A percentile compares a stretch with the other conserved stretches of the same genome.
phyloP scores from a whole-genome alignment of 1,140 invertebrate species.

The Zaprionus ghesquierei region DNA sequence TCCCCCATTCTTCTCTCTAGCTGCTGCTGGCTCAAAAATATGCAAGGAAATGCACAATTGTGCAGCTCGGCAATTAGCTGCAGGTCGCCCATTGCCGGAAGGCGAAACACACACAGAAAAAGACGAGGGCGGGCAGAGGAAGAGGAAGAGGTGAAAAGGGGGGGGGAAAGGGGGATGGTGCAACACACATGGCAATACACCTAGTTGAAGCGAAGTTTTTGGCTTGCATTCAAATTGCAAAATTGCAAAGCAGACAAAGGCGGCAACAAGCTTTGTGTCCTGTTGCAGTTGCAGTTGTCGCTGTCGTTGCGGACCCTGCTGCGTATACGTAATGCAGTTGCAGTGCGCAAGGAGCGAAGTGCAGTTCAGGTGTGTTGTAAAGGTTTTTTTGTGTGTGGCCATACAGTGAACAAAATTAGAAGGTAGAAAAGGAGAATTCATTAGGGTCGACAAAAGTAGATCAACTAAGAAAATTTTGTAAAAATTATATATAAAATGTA shows the following conservation, averaged over 20 bases:
- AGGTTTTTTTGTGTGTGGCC: background rate
- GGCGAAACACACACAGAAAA: constrained; percentile 31
- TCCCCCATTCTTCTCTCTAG: background rate
- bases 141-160: background rate
- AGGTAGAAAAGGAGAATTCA: background rate
- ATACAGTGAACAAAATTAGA: background rate
- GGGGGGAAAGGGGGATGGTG: background rate
- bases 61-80: constrained; percentile 81
- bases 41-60: constrained; percentile 82
- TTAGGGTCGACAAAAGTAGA: too few species aligned
- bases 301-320: constrained; percentile 26
- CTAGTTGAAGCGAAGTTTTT: constrained; percentile 44
- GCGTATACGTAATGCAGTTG: constrained; percentile 68
- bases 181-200: constrained; percentile 7
- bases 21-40: constrained; percentile 63
- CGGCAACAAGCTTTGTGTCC: background rate
- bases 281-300: background rate
- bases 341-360: constrained; percentile 37
- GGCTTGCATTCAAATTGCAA: constrained; percentile 70
- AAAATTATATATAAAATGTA: too few species aligned
- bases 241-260: constrained; percentile 27
- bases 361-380: background rate
- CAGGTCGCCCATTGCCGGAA: constrained; percentile 49
- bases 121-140: background rate
- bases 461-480: too few species aligned